Percentiles rank a stretch among this genome's conserved stretches.
Evolutionary conservation across 1,140 invertebrate genomes (phyloP).

Genomic region (Fopius arisanus): DNA sequence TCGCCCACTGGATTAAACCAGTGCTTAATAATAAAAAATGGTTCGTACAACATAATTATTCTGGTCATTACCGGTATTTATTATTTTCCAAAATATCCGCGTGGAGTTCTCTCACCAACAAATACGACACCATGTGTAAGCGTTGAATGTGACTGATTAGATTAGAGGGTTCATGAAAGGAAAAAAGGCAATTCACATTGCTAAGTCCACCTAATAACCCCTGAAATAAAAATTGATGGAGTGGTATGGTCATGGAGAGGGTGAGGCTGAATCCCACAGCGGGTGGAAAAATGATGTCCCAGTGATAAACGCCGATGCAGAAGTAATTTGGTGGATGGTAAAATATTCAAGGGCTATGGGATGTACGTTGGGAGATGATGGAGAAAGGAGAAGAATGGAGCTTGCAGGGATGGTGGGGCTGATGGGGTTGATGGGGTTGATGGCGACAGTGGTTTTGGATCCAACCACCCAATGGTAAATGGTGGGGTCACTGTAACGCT

Average conservation of each 20-base stretch:
- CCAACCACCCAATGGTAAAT: constrained; percentile 5
- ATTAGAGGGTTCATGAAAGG: constrained; percentile 8
- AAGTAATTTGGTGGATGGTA: constrained; percentile 20
- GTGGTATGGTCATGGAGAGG: background rate
- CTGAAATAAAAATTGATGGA: constrained; percentile 20
- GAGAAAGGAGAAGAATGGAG: constrained; percentile 1
- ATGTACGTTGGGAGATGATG: background rate
- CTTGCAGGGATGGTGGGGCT: background rate
- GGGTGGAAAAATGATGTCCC: constrained; percentile 4
- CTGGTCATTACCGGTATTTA: too few species aligned
- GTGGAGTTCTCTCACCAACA: too few species aligned
- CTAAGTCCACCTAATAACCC: constrained; percentile 1
- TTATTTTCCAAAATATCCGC: too few species aligned
- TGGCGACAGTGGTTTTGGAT: background rate
- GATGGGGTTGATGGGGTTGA: too few species aligned
- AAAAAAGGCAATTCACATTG: constrained; percentile 7
- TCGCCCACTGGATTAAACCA: too few species aligned
- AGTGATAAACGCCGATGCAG: constrained; percentile 17
- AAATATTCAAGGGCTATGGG: constrained; percentile 2
- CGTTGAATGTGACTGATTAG: constrained; percentile 20
- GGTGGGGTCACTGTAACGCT: background rate
- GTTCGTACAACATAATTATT: too few species aligned
- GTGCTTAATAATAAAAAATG: too few species aligned
- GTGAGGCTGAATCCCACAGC: background rate
- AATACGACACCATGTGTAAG: constrained; percentile 1